phyloP scores from a whole-genome alignment of 2,888 invertebrate species.

The Cephus runcator region DNA sequence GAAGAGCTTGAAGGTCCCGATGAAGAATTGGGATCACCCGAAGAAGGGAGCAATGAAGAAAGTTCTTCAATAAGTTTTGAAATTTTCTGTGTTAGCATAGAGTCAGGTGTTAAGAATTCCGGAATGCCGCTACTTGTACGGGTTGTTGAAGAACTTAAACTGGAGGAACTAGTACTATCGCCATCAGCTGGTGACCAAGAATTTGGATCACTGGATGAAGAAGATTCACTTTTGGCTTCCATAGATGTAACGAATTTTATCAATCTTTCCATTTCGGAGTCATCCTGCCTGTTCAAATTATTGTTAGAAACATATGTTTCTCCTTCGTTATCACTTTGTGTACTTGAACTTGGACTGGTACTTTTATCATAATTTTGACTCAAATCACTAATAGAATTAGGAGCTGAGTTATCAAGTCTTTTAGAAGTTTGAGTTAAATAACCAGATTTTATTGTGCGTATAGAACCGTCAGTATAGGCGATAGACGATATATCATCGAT shows the following conservation, averaged over 20 bases:
- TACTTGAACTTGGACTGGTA: too few relatives aligned
- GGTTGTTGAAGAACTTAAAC: neutral
- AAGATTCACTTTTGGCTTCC: too few relatives aligned
- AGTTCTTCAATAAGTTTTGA: neutral
- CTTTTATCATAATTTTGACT: neutral
- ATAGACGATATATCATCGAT: neutral
- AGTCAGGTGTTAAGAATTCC: neutral
- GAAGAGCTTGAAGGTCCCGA: neutral
- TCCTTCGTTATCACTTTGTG: neutral
- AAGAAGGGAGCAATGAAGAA: neutral
- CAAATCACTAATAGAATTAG: neutral
- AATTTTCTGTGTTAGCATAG: too few relatives aligned
- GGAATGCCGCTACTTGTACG: neutral
- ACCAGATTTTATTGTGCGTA: neutral
- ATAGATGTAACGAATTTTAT: too few relatives aligned
- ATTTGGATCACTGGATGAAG: too few relatives aligned
- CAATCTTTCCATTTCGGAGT: too few relatives aligned
- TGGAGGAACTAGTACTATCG: too few relatives aligned
- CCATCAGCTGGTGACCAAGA: too few relatives aligned
- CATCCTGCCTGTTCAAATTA: too few relatives aligned
- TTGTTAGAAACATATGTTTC: neutral
- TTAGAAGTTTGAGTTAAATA: neutral
- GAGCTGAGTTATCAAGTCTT: neutral
- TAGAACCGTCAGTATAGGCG: neutral
- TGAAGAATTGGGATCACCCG: neutral